These are phyloP conservation scores for Drosophila cracens DNA, from an alignment of 2,888 invertebrate species.

Conservation along the genomic window DNA sequence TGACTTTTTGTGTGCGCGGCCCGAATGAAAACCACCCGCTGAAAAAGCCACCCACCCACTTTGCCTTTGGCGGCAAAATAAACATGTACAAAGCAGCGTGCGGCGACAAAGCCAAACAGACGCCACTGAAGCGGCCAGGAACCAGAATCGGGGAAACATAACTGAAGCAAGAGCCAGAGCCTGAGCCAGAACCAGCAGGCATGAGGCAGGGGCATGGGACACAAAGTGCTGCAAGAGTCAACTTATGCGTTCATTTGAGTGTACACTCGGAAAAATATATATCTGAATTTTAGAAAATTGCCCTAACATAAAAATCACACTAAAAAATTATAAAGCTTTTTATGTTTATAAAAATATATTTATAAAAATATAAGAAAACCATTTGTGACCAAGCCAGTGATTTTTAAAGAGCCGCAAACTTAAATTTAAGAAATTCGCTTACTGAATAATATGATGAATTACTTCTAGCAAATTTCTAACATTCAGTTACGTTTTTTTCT, in stretches of 20 bases:
- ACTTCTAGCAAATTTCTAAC: too few species aligned
- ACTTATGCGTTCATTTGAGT: background rate
- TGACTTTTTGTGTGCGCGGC: slow-evolving; percentile 34
- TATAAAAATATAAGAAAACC: background rate
- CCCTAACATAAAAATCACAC: background rate
- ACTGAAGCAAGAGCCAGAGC: slow-evolving; percentile 1
- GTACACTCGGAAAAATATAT: background rate
- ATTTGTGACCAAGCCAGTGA: too few species aligned
- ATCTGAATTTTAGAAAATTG: background rate
- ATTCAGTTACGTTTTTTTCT: slow-evolving; percentile 23
- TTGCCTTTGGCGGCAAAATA: slow-evolving; percentile 56
- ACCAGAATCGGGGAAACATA: slow-evolving; percentile 5
- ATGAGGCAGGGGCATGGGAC: background rate
- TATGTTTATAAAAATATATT: background rate
- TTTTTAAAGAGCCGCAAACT: too few species aligned
- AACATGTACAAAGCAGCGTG: slow-evolving; percentile 55
- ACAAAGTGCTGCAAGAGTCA: slow-evolving; percentile 1
- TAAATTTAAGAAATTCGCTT: background rate
- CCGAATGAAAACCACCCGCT: slow-evolving; percentile 1
- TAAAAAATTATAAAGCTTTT: background rate
- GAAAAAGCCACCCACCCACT: slow-evolving; percentile 11
- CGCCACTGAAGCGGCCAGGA: slow-evolving; percentile 60
- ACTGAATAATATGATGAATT: background rate
- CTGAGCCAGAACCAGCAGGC: slow-evolving; percentile 6
- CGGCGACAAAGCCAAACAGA: slow-evolving; percentile 68